A percentile compares a stretch with the other conserved stretches of the same genome.
Conservation (phyloP, 1,140 invertebrate species). For the Sinella curviseta region DNA sequence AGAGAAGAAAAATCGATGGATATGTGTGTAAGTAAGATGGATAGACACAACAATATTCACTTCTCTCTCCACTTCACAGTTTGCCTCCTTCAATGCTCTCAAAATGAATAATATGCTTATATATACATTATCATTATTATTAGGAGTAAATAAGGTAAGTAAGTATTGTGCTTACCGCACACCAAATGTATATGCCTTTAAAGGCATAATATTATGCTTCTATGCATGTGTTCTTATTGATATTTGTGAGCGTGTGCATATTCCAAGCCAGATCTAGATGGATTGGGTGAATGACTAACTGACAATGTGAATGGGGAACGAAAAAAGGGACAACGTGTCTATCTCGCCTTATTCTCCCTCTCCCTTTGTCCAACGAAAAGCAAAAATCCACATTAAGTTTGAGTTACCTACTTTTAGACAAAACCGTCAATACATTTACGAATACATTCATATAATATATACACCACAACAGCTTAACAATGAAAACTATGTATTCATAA, state of each 20-base stretch:
- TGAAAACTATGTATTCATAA: background rate
- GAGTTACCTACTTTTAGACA: constrained; percentile 17
- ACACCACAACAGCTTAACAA: background rate
- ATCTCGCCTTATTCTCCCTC: no score
- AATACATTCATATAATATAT: background rate
- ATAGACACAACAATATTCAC: no score
- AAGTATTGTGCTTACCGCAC: background rate
- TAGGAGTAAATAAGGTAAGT: background rate
- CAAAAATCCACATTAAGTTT: background rate
- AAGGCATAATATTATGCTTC: no score
- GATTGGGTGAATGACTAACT: constrained; percentile 4
- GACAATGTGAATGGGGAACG: background rate
- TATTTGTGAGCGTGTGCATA: no score
- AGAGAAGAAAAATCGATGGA: constrained; percentile 11
- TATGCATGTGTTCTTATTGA: no score
- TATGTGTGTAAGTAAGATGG: background rate
- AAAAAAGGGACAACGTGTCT: constrained; percentile 8
- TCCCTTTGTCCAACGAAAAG: background rate
- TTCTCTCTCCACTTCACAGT: background rate
- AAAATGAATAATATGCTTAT: background rate
- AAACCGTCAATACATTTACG: background rate
- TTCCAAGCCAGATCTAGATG: no score
- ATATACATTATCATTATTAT: background rate
- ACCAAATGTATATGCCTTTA: no score
- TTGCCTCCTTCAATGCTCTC: no score